Percentiles rank a stretch among this genome's conserved stretches.
Evolutionary conservation across 1,140 invertebrate species (phyloP).

Genomic region (Amphibalanus amphitrite): DNA sequence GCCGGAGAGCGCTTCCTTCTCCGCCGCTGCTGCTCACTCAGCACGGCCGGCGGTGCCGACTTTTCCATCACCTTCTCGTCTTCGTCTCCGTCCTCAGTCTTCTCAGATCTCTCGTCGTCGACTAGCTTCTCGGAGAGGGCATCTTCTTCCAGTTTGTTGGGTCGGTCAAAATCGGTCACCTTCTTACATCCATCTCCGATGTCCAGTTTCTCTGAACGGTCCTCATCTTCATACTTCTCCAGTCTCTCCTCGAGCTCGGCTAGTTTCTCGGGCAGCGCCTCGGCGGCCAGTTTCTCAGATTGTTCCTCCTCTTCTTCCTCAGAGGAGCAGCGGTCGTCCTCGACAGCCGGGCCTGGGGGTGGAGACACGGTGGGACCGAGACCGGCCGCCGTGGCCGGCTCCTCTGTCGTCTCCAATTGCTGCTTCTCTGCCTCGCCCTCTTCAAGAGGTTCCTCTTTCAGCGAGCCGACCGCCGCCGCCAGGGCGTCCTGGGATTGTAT

Average conservation of each 20-base stretch:
- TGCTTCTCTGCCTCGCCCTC: constrained; percentile 4
- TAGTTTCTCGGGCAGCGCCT: constrained; percentile 7
- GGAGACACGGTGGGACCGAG: not conserved
- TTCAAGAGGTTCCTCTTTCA: not conserved
- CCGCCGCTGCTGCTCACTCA: not conserved
- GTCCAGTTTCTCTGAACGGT: not conserved
- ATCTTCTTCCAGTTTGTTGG: not conserved
- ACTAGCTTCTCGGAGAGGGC: not conserved
- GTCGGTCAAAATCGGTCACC: not conserved
- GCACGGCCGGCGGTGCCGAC: not conserved
- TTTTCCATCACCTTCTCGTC: not conserved
- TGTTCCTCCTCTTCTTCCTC: constrained; percentile 7
- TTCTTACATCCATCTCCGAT: not conserved
- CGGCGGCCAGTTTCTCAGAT: not conserved
- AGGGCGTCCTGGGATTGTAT: constrained; percentile 7
- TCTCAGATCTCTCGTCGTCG: not conserved
- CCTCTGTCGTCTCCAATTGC: not conserved
- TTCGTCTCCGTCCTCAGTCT: not conserved
- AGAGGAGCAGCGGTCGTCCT: not conserved
- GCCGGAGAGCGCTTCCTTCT: not conserved
- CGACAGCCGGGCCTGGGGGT: not conserved
- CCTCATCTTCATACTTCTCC: constrained; percentile 7
- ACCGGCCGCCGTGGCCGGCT: not conserved
- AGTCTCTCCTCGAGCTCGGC: not conserved
- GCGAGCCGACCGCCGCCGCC: not conserved